A percentile compares a stretch with the other conserved stretches of the same genome.
Conservation (phyloP, 2,113 vertebrate species). For the Scytalopus superciliaris region DNA sequence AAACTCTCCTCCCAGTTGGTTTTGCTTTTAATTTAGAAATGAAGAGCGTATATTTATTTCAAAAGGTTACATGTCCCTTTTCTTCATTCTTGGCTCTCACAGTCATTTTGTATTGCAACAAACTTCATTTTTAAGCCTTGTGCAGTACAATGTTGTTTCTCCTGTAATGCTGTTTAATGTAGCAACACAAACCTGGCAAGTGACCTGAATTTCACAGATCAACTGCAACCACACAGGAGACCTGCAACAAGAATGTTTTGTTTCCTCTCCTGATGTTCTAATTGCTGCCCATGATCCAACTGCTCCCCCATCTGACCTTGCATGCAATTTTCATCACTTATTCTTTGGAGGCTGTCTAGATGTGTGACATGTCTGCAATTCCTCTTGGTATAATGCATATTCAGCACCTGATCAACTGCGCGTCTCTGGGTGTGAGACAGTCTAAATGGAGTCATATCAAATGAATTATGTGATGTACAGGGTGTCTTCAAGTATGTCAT, state of each 20-base stretch:
- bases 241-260: conserved; percentile 68
- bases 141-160: conserved; percentile 38
- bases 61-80: conserved; percentile 14
- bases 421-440: conserved; percentile 40
- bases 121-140: conserved; percentile 26
- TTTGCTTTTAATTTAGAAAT: conserved; percentile 38
- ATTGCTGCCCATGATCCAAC: conserved; percentile 68
- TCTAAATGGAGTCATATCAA: conserved; percentile 11
- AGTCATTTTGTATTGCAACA: conserved; percentile 39
- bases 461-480: conserved; percentile 18
- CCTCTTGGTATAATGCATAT: conserved; percentile 42
- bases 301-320: conserved; percentile 70
- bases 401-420: conserved; percentile 55
- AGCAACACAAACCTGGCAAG: conserved; percentile 75
- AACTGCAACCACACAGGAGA: conserved; percentile 64
- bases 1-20: not conserved
- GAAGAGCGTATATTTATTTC: not conserved
- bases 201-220: conserved; percentile 76
- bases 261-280: conserved; percentile 53
- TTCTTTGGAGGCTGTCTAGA: conserved; percentile 37
- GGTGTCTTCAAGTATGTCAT: conserved; percentile 15
- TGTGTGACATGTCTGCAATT: not conserved
- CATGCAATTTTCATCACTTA: conserved; percentile 50
- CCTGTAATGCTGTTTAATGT: conserved; percentile 72
- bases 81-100: conserved; percentile 3